phyloP scores from a whole-genome alignment of 2,797 vertebrate species.

The Chromobotia macracanthus region DNA sequence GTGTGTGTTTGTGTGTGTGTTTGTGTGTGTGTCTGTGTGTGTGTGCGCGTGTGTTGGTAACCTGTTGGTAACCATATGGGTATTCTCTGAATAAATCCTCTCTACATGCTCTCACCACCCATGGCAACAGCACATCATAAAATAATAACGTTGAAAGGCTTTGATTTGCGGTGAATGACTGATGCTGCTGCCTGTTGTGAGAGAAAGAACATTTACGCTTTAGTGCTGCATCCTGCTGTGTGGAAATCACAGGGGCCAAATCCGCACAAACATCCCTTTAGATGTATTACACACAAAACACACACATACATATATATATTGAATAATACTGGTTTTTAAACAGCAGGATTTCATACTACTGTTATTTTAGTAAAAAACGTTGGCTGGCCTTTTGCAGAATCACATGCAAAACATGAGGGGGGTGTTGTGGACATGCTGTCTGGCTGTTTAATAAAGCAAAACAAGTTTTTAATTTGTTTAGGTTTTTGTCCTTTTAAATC shows the following conservation, averaged over 20 bases:
- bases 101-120: constrained; percentile 11
- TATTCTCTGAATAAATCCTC: constrained; percentile 33
- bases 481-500: not conserved
- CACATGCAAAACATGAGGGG: not conserved
- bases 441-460: not conserved
- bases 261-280: constrained; percentile 31
- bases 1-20: no score
- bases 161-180: constrained; percentile 50
- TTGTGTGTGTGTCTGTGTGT: no score
- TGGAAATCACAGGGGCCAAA: constrained; percentile 27
- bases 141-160: constrained; percentile 48
- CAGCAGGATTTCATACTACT: constrained; percentile 30
- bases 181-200: constrained; percentile 49
- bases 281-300: constrained; percentile 30
- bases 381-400: constrained; percentile 23
- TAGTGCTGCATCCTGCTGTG: constrained; percentile 28
- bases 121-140: constrained; percentile 34
- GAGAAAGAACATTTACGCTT: constrained; percentile 43
- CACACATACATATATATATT: not conserved
- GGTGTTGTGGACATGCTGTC: constrained; percentile 6
- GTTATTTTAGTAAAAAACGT: constrained; percentile 46
- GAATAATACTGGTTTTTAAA: constrained; percentile 35
- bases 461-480: not conserved
- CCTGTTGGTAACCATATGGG: constrained; percentile 28
- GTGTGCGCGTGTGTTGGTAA: not conserved